A percentile compares a stretch with the other conserved stretches of the same genome.
Evolutionary conservation across 2,797 vertebrate genomes (phyloP).

Genomic region (Enteromius unitaeniatus): DNA sequence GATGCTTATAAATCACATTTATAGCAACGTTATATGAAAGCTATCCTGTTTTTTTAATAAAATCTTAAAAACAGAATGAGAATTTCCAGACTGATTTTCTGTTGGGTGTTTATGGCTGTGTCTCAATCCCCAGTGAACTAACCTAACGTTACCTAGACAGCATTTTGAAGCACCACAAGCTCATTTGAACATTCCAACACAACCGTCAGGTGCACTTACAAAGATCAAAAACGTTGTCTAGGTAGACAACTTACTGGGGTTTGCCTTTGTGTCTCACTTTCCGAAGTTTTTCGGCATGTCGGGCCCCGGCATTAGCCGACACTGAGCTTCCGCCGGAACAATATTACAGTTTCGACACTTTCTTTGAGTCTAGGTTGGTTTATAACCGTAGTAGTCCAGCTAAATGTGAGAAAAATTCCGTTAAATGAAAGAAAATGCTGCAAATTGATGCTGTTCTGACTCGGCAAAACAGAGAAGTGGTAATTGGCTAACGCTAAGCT

Average conservation of each 20-base stretch:
- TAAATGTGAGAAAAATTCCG: not conserved
- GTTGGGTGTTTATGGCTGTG: not conserved
- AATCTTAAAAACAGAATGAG: not conserved
- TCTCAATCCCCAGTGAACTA: not conserved
- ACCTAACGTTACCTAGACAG: not conserved
- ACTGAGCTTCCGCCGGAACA: slow-evolving; percentile 23
- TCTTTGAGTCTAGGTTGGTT: not conserved
- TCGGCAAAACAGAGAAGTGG: slow-evolving; percentile 48
- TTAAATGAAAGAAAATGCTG: not conserved
- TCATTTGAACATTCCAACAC: not conserved
- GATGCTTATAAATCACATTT: not conserved
- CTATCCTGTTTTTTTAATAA: not conserved
- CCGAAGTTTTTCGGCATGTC: slow-evolving; percentile 32
- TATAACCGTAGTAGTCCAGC: not conserved
- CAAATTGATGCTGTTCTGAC: slow-evolving; percentile 4
- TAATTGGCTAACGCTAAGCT: slow-evolving; percentile 38
- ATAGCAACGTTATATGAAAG: too few relatives aligned
- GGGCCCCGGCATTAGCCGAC: slow-evolving; percentile 44
- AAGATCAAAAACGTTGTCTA: not conserved
- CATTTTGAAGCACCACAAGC: not conserved
- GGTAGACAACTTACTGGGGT: not conserved
- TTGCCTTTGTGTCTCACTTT: slow-evolving; percentile 41
- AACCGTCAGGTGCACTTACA: not conserved
- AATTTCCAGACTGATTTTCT: not conserved
- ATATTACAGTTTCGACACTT: not conserved